Base-by-base conservation (phyloP, 30 jellyfish, hydroid and myxozoan genomes). In the Sanderia malayensis region DNA sequence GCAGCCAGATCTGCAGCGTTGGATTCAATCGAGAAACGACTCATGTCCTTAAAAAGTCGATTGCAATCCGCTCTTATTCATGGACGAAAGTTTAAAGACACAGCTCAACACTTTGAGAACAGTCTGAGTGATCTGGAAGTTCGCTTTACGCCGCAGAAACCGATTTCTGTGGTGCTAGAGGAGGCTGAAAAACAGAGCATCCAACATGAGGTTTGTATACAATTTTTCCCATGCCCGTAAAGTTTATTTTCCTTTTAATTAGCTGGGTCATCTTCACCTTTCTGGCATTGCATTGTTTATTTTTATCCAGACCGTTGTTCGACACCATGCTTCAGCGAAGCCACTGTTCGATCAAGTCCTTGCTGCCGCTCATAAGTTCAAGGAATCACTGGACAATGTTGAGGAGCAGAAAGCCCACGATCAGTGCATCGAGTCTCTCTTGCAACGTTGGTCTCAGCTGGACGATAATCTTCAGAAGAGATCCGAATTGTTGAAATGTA, bases 1-100 rank as follows among this genome's bases (percentile, higher is more conserved):
- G 70, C 96, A 19, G 70, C 81, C 22, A 85, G 88, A 10, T 47
- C 89, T 17, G 26, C 95, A 1, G 85, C 96, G 0, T 70, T 90
- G 31, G 96, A 90, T 24, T 61, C 93, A 0, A 67, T 83, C 2
- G 98, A 90, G 61, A 63, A 58, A 69, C 75, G 76, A 37, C 76
- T 90, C 7, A 33, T 71, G 4, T 87, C 71, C 76, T 75, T 89
- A 24, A 79, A 44, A 32, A 24, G 76, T 37, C 86, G 71, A 67
- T 89, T 90, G 11, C 92, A 90, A 59, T 75, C 82, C 25, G 93
- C 96, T 24, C 34, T 90, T 20, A 90, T 90, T 44, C 89, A 79
- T 31, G 88, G 95, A n/a, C 96, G 80, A 31, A 94, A 90, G 46
- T 83, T 79, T 55, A 92, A 90, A 27, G 59, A 79, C 26, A 76